Evolutionary conservation across 2,113 vertebrate species (phyloP), one percentile per base, ranked within the genome.

Genomic region (Trichomycterus rosablanca): DNA sequence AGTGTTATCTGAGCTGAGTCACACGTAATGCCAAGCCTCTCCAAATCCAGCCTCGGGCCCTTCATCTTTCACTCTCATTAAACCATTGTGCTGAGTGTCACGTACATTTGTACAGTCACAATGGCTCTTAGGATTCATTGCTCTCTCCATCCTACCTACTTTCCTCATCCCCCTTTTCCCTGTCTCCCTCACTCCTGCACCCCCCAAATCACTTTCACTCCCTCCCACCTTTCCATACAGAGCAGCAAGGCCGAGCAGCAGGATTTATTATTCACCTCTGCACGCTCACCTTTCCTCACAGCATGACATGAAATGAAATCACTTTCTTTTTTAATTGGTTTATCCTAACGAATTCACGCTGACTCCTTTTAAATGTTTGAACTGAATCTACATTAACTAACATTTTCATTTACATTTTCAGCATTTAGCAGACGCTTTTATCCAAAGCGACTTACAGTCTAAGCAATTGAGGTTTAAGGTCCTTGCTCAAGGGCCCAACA

Each of bases 251-350:
- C 11, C 26, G 26, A 30, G 52, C 35, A 15, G 23, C 26, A 53
- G 55, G 34, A n/a, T 62, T 57, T 51, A 26, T 56, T 49, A 61
- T 50, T 71, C 50, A 66, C 63, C 62, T 71, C 43, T 66, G 24
- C 34, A 26, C 28, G 67, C 28, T 68, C 56, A 67, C 51, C 26
- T 35, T 56, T 52, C 39, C 15, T 54, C 30, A 64, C 12, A 10
- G n/a, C n/a, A n/a, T n/a, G n/a, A n/a, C n/a, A n/a, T n/a, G n/a
- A n/a, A n/a, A n/a, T n/a, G n/a, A n/a, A n/a, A n/a, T n/a, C n/a
- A n/a, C n/a, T n/a, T n/a, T n/a, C n/a, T n/a, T n/a, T n/a, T n/a
- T n/a, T n/a, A n/a, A n/a, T n/a, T n/a, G n/a, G n/a, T n/a, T n/a
- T n/a, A n/a, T n/a, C n/a, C n/a, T n/a, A n/a, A n/a, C n/a, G n/a